A percentile compares a stretch with the other conserved stretches of the same genome.
Evolutionary conservation across 1,140 invertebrate genomes (phyloP).

Genomic region (fruit fly (Drosophila melanogaster)): Release_6_plus_ISO1_MT NT_033777.3:7289501-7290000

Average conservation of each 20-base stretch:
- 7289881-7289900: conserved; percentile 66
- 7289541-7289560: conserved; percentile 50
- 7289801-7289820: conserved; percentile 55
- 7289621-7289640: conserved; percentile 1
- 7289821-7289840: conserved; percentile 12
- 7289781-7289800: conserved; percentile 45
- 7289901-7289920: conserved; percentile 44
- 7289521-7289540: conserved; percentile 33
- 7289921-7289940: conserved; percentile 4
- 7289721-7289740: too few species aligned
- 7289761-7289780: conserved; percentile 17
- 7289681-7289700: background rate
- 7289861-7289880: conserved; percentile 54
- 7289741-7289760: background rate
- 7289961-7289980: conserved; percentile 51
- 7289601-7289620: conserved; percentile 23
- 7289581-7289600: conserved; percentile 27
- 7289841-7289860: conserved; percentile 25
- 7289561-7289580: conserved; percentile 33
- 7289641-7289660: conserved; percentile 10
- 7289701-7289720: too few species aligned
- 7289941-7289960: conserved; percentile 29
- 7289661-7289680: conserved; percentile 1
- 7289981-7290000: conserved; percentile 81
- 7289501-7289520: conserved; percentile 8